A percentile compares a stretch with the other conserved stretches of the same genome.
These are phyloP conservation scores for Drosophila nannoptera DNA, from an alignment of 1,140 invertebrate species.

Conservation along the genomic window DNA sequence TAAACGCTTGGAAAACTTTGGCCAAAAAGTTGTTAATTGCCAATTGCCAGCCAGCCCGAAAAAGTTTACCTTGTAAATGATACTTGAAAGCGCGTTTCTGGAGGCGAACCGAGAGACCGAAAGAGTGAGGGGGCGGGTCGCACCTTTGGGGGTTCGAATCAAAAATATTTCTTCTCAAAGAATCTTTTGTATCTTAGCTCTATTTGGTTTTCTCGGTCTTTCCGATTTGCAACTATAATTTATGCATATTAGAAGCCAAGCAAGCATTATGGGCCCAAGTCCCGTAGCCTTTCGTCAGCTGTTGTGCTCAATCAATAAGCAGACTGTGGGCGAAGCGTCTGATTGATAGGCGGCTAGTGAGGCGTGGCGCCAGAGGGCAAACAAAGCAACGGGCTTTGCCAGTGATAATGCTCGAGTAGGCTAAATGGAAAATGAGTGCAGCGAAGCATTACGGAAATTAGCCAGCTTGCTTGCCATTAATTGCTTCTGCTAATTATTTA, in stretches of 20 bases:
- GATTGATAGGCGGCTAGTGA: slow-evolving; percentile 20
- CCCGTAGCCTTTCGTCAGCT: slow-evolving; percentile 8
- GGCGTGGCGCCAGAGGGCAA: slow-evolving; percentile 22
- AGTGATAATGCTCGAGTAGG: neutral
- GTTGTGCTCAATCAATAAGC: slow-evolving; percentile 28
- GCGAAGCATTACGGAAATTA: slow-evolving; percentile 31
- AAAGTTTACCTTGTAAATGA: slow-evolving; percentile 33
- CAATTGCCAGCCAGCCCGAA: slow-evolving; percentile 19
- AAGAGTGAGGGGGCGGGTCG: neutral
- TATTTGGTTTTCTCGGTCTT: neutral
- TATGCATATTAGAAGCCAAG: neutral
- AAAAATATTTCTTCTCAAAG: neutral
- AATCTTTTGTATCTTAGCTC: neutral
- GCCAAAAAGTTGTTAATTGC: slow-evolving; percentile 41
- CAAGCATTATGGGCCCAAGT: neutral
- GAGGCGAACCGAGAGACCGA: neutral
- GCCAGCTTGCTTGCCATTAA: slow-evolving; percentile 22
- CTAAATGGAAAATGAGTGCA: slow-evolving; percentile 9
- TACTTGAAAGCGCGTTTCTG: slow-evolving; percentile 17
- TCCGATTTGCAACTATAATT: slow-evolving; percentile 1
- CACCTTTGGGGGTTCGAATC: no score
- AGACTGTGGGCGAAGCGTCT: slow-evolving; percentile 14
- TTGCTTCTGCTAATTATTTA: slow-evolving; percentile 44
- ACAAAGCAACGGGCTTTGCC: slow-evolving; percentile 8
- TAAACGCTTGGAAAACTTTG: slow-evolving; percentile 31